Evolutionary conservation across 2,888 invertebrate species (phyloP).

Genomic region (Spilosoma lubricipeda): DNA sequence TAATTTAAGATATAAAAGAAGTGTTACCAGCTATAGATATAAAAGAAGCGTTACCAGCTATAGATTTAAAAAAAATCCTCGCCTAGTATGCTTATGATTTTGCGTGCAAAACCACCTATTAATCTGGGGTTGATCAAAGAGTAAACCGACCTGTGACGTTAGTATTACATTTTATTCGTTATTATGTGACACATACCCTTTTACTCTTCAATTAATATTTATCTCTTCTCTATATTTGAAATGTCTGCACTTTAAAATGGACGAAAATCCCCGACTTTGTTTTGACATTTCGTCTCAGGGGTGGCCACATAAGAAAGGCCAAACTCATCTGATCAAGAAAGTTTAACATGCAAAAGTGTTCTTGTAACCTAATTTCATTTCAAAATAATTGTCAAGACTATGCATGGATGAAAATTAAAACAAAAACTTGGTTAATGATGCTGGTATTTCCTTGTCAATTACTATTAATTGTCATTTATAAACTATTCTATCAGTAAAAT

Average conservation of each 20-base stretch:
- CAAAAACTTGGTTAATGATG: background rate
- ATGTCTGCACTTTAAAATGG: too few relatives aligned
- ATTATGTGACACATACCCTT: background rate
- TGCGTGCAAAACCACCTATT: background rate
- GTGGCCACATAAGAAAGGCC: too few relatives aligned
- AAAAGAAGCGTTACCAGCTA: background rate
- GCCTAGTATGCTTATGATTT: too few relatives aligned
- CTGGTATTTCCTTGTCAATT: too few relatives aligned
- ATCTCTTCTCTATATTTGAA: background rate
- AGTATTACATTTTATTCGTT: background rate
- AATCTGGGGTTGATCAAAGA: background rate
- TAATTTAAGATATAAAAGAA: background rate
- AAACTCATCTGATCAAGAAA: background rate
- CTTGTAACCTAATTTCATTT: too few relatives aligned
- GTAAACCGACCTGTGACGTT: background rate
- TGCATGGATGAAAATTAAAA: background rate
- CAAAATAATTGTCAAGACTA: background rate
- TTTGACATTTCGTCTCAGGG: too few relatives aligned
- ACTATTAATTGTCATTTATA: too few relatives aligned
- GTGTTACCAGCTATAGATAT: background rate
- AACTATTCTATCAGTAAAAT: background rate
- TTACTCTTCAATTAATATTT: background rate
- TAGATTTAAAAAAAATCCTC: background rate
- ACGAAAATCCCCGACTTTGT: too few relatives aligned
- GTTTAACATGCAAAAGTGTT: too few relatives aligned